These are phyloP conservation scores for Hypercompe scribonia DNA, from an alignment of 2,888 invertebrate genomes.

Conservation along the genomic window DNA sequence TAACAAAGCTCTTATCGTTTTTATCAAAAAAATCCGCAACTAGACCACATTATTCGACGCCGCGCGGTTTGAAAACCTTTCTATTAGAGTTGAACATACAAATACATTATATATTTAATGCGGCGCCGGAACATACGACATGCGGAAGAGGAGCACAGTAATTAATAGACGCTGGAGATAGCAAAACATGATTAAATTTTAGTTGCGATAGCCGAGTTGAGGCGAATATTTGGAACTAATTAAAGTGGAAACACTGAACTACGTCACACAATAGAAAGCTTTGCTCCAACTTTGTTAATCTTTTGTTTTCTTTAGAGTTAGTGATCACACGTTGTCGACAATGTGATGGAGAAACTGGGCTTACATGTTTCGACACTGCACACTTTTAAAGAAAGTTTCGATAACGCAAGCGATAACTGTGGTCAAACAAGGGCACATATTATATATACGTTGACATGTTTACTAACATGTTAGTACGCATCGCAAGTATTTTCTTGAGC, in stretches of 20 bases:
- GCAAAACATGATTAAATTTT: background rate
- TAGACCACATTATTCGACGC: background rate
- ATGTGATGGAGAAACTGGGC: background rate
- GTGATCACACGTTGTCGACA: background rate
- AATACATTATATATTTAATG: background rate
- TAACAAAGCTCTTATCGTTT: background rate
- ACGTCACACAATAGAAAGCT: background rate
- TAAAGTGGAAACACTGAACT: background rate
- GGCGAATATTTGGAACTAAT: background rate
- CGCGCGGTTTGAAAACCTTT: background rate
- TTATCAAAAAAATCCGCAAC: background rate
- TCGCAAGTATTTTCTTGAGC: background rate
- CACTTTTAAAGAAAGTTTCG: slow-evolving; percentile 8
- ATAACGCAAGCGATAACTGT: background rate
- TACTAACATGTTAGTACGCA: background rate
- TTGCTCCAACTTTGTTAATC: background rate
- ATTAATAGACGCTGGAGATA: background rate
- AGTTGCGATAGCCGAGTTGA: background rate
- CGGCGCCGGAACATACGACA: background rate
- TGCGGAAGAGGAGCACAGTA: background rate
- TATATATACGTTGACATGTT: background rate
- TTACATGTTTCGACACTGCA: background rate
- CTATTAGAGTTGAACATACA: no score
- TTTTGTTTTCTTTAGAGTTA: background rate
- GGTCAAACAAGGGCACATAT: slow-evolving; percentile 1